Conservation (phyloP, 2,888 invertebrate genomes). For the Margaritifera margaritifera region DNA sequence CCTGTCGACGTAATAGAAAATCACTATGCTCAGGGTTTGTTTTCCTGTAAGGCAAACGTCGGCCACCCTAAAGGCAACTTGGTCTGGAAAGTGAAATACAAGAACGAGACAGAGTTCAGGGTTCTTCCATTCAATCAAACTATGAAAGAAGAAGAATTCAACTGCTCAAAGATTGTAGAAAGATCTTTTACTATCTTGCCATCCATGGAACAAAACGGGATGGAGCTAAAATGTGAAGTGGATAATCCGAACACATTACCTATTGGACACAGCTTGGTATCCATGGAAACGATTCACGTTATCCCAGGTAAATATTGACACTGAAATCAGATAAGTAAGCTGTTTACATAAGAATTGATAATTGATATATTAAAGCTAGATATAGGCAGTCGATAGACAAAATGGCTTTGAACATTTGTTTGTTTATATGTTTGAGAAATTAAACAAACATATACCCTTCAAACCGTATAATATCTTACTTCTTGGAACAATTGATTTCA, state of each 20-base stretch:
- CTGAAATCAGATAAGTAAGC: no score
- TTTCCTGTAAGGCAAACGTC: slow-evolving; percentile 36
- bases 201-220: slow-evolving; percentile 19
- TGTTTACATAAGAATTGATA: no score
- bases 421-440: background rate
- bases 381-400: no score
- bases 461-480: no score
- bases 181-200: slow-evolving; percentile 28
- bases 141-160: slow-evolving; percentile 7
- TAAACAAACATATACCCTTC: no score
- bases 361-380: no score
- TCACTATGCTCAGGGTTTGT: slow-evolving; percentile 12
- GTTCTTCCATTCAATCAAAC: slow-evolving; percentile 6
- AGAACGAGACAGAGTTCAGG: slow-evolving; percentile 20
- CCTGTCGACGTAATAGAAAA: slow-evolving; percentile 38
- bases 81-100: slow-evolving; percentile 18
- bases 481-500: no score
- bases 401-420: background rate
- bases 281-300: slow-evolving; percentile 26
- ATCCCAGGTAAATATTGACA: slow-evolving; percentile 29
- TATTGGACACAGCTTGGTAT: slow-evolving; percentile 15
- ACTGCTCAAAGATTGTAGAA: slow-evolving; percentile 21
- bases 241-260: slow-evolving; percentile 25
- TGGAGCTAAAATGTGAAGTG: slow-evolving; percentile 36
- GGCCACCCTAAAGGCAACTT: slow-evolving; percentile 36